Percentiles rank a stretch among this genome's conserved stretches.
Conservation (phyloP, 2,113 vertebrate genomes). For the Tychaedon coryphoeus region DNA sequence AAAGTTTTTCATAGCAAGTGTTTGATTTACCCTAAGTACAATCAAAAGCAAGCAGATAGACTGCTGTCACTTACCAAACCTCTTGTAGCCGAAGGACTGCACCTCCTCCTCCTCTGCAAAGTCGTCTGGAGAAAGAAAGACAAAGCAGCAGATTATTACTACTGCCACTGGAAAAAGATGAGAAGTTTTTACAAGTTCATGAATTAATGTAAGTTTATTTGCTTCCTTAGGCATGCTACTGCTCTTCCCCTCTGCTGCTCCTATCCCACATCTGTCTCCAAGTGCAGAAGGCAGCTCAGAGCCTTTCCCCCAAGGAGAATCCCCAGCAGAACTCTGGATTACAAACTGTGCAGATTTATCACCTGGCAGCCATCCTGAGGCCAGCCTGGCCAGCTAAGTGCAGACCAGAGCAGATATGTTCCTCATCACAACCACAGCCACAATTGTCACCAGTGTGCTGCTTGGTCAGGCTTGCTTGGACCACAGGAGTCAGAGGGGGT, state of each 20-base stretch:
- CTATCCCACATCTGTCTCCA: not conserved
- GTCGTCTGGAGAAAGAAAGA: conserved; percentile 84
- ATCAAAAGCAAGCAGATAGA: not conserved
- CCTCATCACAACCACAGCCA: not conserved
- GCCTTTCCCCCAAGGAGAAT: not conserved
- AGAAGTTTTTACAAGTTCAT: not conserved
- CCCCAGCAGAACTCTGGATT: not conserved
- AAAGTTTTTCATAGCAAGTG: not conserved
- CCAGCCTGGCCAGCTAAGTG: not conserved
- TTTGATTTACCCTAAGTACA: not conserved
- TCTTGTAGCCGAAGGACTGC: conserved; percentile 98
- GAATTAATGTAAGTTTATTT: not conserved
- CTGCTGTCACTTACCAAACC: conserved; percentile 88
- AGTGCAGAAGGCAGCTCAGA: not conserved
- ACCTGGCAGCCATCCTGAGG: not conserved
- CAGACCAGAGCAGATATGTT: not conserved
- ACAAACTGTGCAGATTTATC: not conserved
- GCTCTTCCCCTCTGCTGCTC: not conserved
- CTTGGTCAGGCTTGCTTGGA: rapidly evolving
- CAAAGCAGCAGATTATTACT: not conserved
- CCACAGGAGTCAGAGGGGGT: not conserved
- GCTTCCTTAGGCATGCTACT: not conserved
- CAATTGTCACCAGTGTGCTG: not conserved
- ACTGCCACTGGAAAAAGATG: not conserved
- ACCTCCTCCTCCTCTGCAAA: conserved; percentile 97